phyloP scores from a whole-genome alignment of 2,113 vertebrate species.

The Myanophis thanlyinensis region DNA sequence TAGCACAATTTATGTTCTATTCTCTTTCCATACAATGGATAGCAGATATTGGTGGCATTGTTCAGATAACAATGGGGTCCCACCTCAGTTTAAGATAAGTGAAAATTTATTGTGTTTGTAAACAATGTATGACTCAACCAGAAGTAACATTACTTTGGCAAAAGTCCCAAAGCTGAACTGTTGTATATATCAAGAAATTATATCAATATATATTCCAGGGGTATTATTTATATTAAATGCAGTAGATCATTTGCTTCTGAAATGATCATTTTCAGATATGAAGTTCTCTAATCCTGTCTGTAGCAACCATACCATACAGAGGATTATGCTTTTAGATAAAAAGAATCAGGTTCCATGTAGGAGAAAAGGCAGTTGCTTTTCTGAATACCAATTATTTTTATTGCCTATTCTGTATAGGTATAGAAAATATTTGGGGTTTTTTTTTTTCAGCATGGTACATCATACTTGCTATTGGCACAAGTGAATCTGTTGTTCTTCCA shows the following conservation, averaged over 20 bases:
- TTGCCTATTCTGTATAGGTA: background rate
- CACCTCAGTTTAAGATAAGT: background rate
- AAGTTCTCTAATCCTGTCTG: conserved; percentile 35
- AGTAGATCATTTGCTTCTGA: conserved; percentile 34
- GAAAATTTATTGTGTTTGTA: background rate
- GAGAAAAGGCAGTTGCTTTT: background rate
- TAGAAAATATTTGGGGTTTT: background rate
- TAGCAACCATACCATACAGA: conserved; percentile 22
- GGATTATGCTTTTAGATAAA: conserved; percentile 32
- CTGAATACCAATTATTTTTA: background rate
- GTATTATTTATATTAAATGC: background rate
- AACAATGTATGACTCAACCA: background rate
- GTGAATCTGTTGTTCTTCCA: background rate
- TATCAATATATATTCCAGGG: background rate
- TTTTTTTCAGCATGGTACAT: background rate
- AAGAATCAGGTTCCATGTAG: conserved; percentile 1
- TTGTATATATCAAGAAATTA: background rate
- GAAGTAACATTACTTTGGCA: background rate
- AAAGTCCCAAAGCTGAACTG: background rate
- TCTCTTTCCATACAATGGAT: background rate
- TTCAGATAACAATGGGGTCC: background rate
- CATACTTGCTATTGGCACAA: background rate
- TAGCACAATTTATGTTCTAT: background rate
- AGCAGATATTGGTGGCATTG: background rate
- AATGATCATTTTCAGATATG: conserved; percentile 49